Evolutionary conservation across 2,888 invertebrate genomes (phyloP), one percentile per base, ranked within the genome.

Genomic region (Euproctis similis): DNA sequence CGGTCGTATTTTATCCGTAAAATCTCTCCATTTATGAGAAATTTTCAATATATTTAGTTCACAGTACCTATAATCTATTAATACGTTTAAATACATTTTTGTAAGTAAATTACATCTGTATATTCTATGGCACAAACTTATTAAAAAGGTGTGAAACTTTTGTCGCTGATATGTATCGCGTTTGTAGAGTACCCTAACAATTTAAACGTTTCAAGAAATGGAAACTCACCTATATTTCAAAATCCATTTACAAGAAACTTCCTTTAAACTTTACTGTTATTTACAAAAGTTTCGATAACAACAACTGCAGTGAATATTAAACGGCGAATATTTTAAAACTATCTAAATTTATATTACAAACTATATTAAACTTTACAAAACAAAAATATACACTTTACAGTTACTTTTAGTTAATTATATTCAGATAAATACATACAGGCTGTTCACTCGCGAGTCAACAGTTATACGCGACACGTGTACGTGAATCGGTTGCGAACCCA

Each of bases 401-500:
- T 22, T 29, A 31, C 26, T n/a, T n/a, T n/a, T n/a, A n/a, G n/a
- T 29, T 12, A 28, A 38, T 28, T 27, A 22, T 34, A 31, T 28
- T 31, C 23, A 44, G 34, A 33, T 36, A 33, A 27, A 39, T 33
- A 46, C 31, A 26, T 39, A 47, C 36, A 46, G 13, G 31, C 21
- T 31, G 18, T 32, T 30, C 44, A 39, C 34, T 36, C 31, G 30
- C 20, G 10, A 31, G 32, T 34, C 45, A 38, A 49, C 49, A 48
- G 49, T 39, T 46, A n/a, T n/a, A n/a, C n/a, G n/a, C 35, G 27
- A 28, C 31, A 39, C 36, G 30, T 44, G 40, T 30, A 34, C 36
- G 39, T 31, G 44, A 43, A 32, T 31, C 26, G 40, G n/a, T n/a
- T 27, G 27, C 19, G 29, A 28, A 30, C 20, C 28, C 40, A 31